phyloP scores from a whole-genome alignment of 2,888 invertebrate species.

The Rhopalosiphum nymphaeae region DNA sequence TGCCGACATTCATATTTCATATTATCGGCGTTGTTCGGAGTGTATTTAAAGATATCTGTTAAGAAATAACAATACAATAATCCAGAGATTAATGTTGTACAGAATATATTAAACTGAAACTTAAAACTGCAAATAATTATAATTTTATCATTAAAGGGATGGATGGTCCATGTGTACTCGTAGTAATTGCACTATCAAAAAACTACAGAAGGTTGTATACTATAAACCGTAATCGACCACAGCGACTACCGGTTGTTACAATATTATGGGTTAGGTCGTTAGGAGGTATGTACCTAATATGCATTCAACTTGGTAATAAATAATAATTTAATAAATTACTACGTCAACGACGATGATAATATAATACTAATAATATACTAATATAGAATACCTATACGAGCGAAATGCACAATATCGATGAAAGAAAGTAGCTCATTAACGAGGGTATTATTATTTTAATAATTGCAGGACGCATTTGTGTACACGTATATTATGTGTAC shows the following conservation, averaged over 20 bases:
- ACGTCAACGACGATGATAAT: neutral
- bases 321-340: constrained; percentile 17
- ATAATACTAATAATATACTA: constrained; percentile 41
- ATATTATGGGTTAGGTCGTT: neutral
- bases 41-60: neutral
- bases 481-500: neutral
- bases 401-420: constrained; percentile 52
- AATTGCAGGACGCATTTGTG: constrained; percentile 19
- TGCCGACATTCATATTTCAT: neutral
- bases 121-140: neutral
- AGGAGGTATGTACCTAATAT: neutral
- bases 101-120: neutral
- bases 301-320: constrained; percentile 16
- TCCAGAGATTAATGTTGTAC: neutral
- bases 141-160: neutral
- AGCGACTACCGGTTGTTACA: neutral
- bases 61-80: neutral
- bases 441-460: constrained; percentile 52
- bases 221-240: neutral
- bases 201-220: neutral
- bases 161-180: neutral
- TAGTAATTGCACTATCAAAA: constrained; percentile 7
- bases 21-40: neutral
- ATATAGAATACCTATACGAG: constrained; percentile 5
- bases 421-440: constrained; percentile 60